phyloP scores from a whole-genome alignment of 2,113 vertebrate species.

The Semicossyphus pulcher region DNA sequence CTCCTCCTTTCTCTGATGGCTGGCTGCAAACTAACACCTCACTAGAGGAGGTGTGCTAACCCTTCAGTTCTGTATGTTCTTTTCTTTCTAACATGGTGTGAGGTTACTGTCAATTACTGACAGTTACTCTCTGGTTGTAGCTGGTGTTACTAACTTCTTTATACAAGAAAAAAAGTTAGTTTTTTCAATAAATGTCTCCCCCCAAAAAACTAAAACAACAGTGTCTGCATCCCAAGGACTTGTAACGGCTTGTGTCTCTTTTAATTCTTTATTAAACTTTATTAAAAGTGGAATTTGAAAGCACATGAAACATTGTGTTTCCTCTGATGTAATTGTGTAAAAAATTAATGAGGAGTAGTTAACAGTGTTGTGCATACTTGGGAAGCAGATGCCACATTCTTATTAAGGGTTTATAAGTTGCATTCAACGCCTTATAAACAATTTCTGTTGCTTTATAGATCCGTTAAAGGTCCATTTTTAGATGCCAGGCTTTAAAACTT shows the following conservation, averaged over 20 bases:
- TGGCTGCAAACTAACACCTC: background rate
- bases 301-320: background rate
- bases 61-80: background rate
- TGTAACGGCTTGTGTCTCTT: background rate
- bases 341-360: no score
- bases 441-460: no score
- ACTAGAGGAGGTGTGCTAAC: constrained; percentile 9
- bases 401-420: background rate
- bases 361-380: no score
- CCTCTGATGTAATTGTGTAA: no score
- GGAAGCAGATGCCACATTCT: no score
- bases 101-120: background rate
- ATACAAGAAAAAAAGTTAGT: no score
- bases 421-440: background rate
- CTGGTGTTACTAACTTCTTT: no score
- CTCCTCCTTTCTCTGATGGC: constrained; percentile 15
- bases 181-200: no score
- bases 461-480: no score
- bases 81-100: background rate
- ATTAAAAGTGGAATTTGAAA: no score
- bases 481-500: no score
- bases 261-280: background rate
- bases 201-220: no score
- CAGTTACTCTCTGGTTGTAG: background rate
- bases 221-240: background rate